phyloP scores from a whole-genome alignment of 2,888 invertebrate genomes.

The Camponotus fellah region DNA sequence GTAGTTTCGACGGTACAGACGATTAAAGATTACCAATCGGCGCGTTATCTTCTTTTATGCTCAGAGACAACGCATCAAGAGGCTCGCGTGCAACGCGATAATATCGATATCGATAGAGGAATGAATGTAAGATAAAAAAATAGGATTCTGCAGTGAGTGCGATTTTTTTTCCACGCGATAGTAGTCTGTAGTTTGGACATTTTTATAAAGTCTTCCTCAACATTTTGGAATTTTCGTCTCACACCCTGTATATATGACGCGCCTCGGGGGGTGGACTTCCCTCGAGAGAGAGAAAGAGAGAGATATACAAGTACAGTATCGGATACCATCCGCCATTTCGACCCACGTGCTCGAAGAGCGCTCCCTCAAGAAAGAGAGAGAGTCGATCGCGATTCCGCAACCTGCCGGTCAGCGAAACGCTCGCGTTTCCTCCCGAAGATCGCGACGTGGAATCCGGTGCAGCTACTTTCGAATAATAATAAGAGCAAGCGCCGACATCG shows the following conservation, averaged over 20 bases:
- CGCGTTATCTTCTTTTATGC: too few species aligned
- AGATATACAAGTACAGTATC: not conserved
- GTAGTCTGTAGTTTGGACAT: too few species aligned
- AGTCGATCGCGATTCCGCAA: slow-evolving; percentile 6
- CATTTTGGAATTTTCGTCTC: too few species aligned
- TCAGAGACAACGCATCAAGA: too few species aligned
- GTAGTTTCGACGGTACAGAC: too few species aligned
- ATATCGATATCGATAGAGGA: too few species aligned
- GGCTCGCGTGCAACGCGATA: too few species aligned
- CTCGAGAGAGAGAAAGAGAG: slow-evolving; percentile 24
- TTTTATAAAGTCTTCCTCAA: too few species aligned
- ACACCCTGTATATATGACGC: not conserved
- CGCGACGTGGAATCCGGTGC: slow-evolving; percentile 41
- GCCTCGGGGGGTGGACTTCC: slow-evolving; percentile 48
- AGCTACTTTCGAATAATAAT: slow-evolving; percentile 53
- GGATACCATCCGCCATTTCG: slow-evolving; percentile 6
- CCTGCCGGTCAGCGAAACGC: not conserved
- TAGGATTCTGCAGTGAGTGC: too few species aligned
- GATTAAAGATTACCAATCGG: too few species aligned
- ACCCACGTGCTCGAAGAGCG: slow-evolving; percentile 31
- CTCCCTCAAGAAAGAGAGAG: not conserved
- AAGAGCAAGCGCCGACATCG: slow-evolving; percentile 48
- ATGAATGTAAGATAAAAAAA: too few species aligned
- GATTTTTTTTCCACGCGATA: too few species aligned
- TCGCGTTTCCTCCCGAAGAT: slow-evolving; percentile 19